A percentile compares a stretch with the other conserved stretches of the same genome.
Evolutionary conservation across 2,888 invertebrate genomes (phyloP).

Genomic region (Spialia ferax): DNA sequence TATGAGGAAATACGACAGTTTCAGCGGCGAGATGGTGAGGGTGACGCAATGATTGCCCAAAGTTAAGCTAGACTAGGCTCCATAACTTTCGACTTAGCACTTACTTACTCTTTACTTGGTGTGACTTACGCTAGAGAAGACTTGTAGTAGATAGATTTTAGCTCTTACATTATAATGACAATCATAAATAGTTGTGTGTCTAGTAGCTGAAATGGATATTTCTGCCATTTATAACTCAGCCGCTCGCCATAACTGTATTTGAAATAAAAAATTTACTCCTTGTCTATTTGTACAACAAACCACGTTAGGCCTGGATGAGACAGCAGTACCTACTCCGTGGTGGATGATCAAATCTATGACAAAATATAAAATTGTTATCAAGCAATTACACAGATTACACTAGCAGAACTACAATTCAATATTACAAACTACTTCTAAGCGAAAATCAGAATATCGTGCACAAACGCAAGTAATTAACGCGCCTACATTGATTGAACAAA

Average conservation of each 20-base stretch:
- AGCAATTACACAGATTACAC: not conserved
- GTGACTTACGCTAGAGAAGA: not conserved
- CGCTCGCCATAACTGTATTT: too few species aligned
- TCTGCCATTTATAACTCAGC: too few species aligned
- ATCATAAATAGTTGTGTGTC: too few species aligned
- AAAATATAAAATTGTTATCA: not conserved
- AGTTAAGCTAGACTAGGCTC: conserved; percentile 59
- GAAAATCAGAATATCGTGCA: conserved; percentile 30
- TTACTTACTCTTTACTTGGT: conserved; percentile 34
- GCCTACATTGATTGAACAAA: conserved; percentile 30
- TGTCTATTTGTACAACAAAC: too few species aligned
- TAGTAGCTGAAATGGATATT: too few species aligned
- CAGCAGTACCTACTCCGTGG: too few species aligned
- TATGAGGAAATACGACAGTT: conserved; percentile 86
- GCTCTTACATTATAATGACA: too few species aligned
- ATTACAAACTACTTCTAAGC: not conserved
- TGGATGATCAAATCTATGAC: too few species aligned
- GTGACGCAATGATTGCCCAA: conserved; percentile 75
- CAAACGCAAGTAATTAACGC: conserved; percentile 30
- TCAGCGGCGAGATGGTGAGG: conserved; percentile 66
- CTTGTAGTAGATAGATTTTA: not conserved
- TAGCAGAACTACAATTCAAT: not conserved
- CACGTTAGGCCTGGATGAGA: too few species aligned
- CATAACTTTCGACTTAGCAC: conserved; percentile 42
- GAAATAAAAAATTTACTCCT: too few species aligned